A percentile compares a stretch with the other conserved stretches of the same genome.
Conservation (phyloP, 2,888 invertebrate genomes). For the Pseudolycoriella hygida region DNA sequence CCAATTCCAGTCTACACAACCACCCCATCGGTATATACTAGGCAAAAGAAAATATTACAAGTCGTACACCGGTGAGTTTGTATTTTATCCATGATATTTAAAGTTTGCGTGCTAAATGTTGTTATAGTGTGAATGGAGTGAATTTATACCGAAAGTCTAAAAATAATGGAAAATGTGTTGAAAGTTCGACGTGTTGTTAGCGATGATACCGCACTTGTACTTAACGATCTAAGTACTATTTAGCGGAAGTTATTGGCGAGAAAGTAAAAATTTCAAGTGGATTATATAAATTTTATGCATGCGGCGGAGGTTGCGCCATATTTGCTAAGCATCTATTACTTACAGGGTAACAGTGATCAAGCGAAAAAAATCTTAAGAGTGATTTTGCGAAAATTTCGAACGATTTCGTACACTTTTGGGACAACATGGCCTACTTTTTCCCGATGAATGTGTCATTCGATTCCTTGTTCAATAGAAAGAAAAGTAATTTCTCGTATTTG, state of each 20-base stretch:
- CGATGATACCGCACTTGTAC: neutral
- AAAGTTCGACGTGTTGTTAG: slow-evolving; percentile 1
- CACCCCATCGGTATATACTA: neutral
- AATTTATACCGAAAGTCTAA: neutral
- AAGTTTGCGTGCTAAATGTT: neutral
- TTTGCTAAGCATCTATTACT: too few relatives aligned
- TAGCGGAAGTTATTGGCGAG: slow-evolving; percentile 1
- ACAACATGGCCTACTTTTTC: too few relatives aligned
- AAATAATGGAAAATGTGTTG: neutral
- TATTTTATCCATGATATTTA: neutral
- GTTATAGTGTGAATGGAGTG: neutral
- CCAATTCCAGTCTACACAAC: too few relatives aligned
- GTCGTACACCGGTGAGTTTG: neutral
- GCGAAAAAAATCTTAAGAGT: too few relatives aligned
- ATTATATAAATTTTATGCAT: neutral
- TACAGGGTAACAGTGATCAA: too few relatives aligned
- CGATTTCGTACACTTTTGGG: too few relatives aligned
- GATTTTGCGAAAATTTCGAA: too few relatives aligned
- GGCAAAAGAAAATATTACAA: neutral
- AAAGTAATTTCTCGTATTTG: too few relatives aligned
- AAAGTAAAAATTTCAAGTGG: neutral
- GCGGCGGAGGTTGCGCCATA: too few relatives aligned
- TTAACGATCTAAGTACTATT: neutral
- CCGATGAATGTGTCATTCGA: too few relatives aligned
- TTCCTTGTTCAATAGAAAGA: too few relatives aligned